A percentile compares a stretch with the other conserved stretches of the same genome.
Conservation (phyloP, 2,797 vertebrate species). For the Clarias pachynema region DNA sequence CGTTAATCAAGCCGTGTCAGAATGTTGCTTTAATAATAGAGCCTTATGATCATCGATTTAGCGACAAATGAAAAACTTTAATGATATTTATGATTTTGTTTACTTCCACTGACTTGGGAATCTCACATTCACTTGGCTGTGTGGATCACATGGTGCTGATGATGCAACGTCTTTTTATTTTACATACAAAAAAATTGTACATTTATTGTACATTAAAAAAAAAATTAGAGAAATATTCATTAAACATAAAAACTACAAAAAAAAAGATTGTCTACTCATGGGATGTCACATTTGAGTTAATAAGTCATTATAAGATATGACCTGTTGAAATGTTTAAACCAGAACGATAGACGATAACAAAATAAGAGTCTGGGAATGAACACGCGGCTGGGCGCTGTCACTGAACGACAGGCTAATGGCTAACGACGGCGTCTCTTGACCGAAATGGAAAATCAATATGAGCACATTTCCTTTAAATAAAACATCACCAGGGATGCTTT, state of each 20-base stretch:
- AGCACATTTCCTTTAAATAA: conserved; percentile 35
- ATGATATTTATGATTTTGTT: not conserved
- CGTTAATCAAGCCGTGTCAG: not conserved
- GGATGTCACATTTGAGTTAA: not conserved
- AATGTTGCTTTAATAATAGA: conserved; percentile 1
- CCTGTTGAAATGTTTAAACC: not conserved
- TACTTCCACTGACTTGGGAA: not conserved
- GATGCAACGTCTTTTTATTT: no score
- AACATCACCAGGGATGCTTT: conserved; percentile 9
- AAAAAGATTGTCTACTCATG: not conserved
- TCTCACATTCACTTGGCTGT: not conserved
- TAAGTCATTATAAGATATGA: not conserved
- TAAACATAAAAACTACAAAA: not conserved
- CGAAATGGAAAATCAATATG: conserved; percentile 29
- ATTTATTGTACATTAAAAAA: no score
- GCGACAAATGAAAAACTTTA: not conserved
- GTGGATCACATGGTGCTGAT: not conserved
- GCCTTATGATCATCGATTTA: not conserved
- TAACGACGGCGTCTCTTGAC: conserved; percentile 20
- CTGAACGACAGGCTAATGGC: conserved; percentile 12
- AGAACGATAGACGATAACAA: not conserved
- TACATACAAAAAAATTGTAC: no score
- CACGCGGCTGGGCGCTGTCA: not conserved
- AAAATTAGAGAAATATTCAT: no score
- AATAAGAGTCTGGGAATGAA: not conserved